A percentile compares a stretch with the other conserved stretches of the same genome.
Evolutionary conservation across 2,888 invertebrate genomes (phyloP).

Genomic region (Charanyca ferruginea): DNA sequence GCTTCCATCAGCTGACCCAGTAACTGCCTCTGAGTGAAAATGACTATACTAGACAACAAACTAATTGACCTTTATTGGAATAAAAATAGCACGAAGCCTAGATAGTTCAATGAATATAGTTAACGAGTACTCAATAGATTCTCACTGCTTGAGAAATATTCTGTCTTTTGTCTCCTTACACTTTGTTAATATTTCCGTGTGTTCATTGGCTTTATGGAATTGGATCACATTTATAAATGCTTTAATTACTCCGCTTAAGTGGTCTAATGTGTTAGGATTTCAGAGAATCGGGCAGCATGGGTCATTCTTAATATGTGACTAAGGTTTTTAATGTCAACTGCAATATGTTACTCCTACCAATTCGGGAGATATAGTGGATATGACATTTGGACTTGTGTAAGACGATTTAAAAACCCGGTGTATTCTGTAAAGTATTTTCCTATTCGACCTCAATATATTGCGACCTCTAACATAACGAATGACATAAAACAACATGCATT

Average conservation of each 20-base stretch:
- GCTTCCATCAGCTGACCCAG: conserved; percentile 34
- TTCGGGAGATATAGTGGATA: background rate
- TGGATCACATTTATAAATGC: conserved; percentile 37
- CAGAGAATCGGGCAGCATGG: conserved; percentile 45
- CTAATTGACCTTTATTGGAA: conserved; percentile 46
- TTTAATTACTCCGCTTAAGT: conserved; percentile 47
- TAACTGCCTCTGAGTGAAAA: conserved; percentile 30
- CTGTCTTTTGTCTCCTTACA: conserved; percentile 14
- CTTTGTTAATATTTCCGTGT: conserved; percentile 9
- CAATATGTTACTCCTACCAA: conserved; percentile 1
- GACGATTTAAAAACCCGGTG: background rate
- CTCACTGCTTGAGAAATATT: conserved; percentile 14
- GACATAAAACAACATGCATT: conserved; percentile 32
- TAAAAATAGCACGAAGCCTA: conserved; percentile 38
- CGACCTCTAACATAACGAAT: conserved; percentile 28
- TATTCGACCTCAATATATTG: conserved; percentile 22
- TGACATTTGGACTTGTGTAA: background rate
- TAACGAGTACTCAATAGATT: conserved; percentile 33
- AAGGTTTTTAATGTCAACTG: conserved; percentile 41
- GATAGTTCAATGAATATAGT: conserved; percentile 21
- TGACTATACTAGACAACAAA: conserved; percentile 31
- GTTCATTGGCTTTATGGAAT: conserved; percentile 22
- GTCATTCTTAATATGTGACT: conserved; percentile 44
- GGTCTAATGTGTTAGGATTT: conserved; percentile 51
- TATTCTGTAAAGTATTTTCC: conserved; percentile 5